Base-by-base conservation (phyloP, 2,888 invertebrate species). In the Gari tellinella region DNA sequence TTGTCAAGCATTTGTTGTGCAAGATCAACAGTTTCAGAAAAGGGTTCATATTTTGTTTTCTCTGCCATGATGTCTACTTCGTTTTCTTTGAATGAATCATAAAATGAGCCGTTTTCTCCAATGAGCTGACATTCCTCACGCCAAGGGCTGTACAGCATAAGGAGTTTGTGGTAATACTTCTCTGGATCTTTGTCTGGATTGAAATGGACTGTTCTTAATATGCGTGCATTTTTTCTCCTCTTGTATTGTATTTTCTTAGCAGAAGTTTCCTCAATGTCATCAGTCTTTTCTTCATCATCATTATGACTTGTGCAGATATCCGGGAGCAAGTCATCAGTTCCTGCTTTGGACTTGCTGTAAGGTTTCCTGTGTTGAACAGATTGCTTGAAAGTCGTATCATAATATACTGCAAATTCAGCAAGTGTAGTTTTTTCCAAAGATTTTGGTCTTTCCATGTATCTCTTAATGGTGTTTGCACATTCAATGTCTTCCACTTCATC, bases 141-240 rank as follows among this genome's bases (percentile, higher is more conserved):
- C 89, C 88, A 89, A 1, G 87, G 82, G 0, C 72, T 14, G 57
- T 70, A 89, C 7, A 90, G 68, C 86, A 89, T 85, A 0, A 88
- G 37, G n/a, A 82, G 62, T 60, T 87, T 86, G 43, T 88, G 62
- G 52, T 70, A 86, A 60, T 72, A 84, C 45, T 88, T 82, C 14
- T 79, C 57, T 10, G 69, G 48, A 41, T 89, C 86, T 51, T 43
- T 51, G 14, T 70, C 38, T 31, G 45, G 48, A 58, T 77, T 83
- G 49, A 74, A 83, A 37, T 72, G 57, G n/a, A 80, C 77, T 72
- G 68, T 81, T 37, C 82, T 55, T 38, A 51, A 21, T n/a, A n/a
- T n/a, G n/a, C n/a, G n/a, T n/a, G n/a, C n/a, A n/a, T n/a, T n/a
- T n/a, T n/a, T n/a, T n/a, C n/a, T n/a, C n/a, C n/a, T n/a, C n/a